A percentile compares a stretch with the other conserved stretches of the same genome.
These are phyloP conservation scores for Eclectus roratus DNA, from an alignment of 2,113 vertebrate genomes.

Conservation along the genomic window DNA sequence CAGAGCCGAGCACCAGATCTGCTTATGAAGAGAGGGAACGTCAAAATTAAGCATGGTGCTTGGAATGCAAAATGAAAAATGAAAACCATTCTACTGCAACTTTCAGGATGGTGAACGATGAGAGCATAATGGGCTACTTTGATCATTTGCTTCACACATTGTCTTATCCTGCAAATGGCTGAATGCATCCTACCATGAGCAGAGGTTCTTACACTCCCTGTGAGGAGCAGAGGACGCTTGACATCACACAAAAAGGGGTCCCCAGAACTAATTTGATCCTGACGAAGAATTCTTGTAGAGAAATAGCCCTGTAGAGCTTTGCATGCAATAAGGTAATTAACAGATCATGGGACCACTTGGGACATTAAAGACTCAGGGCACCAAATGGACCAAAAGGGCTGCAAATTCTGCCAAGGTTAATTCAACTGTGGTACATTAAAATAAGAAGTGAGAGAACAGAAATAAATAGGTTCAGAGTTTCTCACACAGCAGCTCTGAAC, in stretches of 20 bases:
- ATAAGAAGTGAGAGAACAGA: background rate
- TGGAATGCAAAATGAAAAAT: background rate
- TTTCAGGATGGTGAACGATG: background rate
- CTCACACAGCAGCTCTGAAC: conserved; percentile 5
- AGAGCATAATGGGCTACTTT: background rate
- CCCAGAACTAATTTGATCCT: background rate
- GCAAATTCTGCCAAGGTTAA: background rate
- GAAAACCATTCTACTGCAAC: background rate
- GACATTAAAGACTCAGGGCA: background rate
- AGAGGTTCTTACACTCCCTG: background rate
- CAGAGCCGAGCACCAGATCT: background rate
- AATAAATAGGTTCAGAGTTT: conserved; percentile 8
- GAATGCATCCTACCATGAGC: background rate
- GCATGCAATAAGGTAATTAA: background rate
- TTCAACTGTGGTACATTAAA: conserved; percentile 4
- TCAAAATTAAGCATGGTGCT: background rate
- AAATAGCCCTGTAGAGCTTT: background rate
- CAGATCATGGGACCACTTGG: background rate
- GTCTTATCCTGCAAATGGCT: background rate
- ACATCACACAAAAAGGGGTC: background rate
- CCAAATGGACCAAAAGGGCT: background rate
- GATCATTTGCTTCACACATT: background rate
- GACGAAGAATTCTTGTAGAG: background rate
- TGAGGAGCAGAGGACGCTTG: background rate
- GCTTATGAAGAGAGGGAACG: background rate